Percentiles rank a stretch among this genome's conserved stretches.
phyloP scores from a whole-genome alignment of 2,888 invertebrate genomes.

The Tipula lateralis region DNA sequence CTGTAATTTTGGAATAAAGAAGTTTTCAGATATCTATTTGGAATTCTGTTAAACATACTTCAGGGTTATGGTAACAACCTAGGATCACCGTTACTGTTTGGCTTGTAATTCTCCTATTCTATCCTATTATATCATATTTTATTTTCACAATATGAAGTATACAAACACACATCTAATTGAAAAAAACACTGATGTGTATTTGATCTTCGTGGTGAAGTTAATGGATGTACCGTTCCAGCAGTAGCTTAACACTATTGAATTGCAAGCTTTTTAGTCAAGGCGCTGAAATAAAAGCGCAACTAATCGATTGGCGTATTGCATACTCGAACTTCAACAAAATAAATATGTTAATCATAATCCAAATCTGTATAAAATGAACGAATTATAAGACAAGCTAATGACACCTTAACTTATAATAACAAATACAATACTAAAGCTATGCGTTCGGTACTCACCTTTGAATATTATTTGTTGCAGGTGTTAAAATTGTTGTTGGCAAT shows the following conservation, averaged over 20 bases:
- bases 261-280: slow-evolving; percentile 43
- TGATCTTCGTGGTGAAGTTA: slow-evolving; percentile 44
- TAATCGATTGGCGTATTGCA: slow-evolving; percentile 26
- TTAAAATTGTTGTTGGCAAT: background rate
- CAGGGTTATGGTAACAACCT: no score
- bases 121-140: no score
- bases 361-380: background rate
- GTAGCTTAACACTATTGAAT: slow-evolving; percentile 34
- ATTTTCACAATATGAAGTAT: background rate
- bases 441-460: background rate
- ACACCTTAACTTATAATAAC: no score
- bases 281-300: slow-evolving; percentile 37
- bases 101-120: no score
- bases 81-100: no score
- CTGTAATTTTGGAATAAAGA: no score
- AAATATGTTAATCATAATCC: background rate
- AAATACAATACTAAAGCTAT: background rate
- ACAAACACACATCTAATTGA: background rate
- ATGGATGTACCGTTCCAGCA: slow-evolving; percentile 37
- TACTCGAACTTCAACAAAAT: slow-evolving; percentile 8
- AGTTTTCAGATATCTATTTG: no score
- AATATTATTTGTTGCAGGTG: background rate
- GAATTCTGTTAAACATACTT: no score
- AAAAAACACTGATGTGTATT: slow-evolving; percentile 41
- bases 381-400: no score